A percentile compares a stretch with the other conserved stretches of the same genome.
Evolutionary conservation across 23 tunicate genomes (phyloP).

Genomic region (Botrylloides violaceus): DNA sequence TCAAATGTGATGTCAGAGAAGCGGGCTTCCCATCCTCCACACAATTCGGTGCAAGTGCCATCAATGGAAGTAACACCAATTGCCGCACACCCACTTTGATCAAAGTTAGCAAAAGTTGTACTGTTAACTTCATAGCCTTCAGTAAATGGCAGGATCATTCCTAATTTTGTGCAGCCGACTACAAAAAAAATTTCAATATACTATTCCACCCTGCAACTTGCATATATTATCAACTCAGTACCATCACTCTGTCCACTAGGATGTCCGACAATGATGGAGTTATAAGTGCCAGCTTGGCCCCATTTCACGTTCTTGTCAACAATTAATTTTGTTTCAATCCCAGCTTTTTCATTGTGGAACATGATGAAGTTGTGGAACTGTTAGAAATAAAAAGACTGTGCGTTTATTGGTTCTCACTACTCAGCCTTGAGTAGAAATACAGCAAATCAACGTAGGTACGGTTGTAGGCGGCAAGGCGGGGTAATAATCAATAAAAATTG

Average conservation of each 20-base stretch:
- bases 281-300: constrained; percentile 37
- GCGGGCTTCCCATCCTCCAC: constrained; percentile 61
- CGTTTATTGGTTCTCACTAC: too few relatives aligned
- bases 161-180: constrained; percentile 18
- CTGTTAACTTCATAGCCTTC: constrained; percentile 27
- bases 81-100: constrained; percentile 32
- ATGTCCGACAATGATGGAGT: constrained; percentile 10
- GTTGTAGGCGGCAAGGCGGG: too few relatives aligned
- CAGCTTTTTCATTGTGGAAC: constrained; percentile 74
- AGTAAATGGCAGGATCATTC: constrained; percentile 59
- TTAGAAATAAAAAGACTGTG: neutral
- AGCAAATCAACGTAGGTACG: too few relatives aligned
- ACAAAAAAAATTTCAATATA: neutral
- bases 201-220: too few relatives aligned
- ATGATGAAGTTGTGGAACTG: constrained; percentile 37
- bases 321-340: constrained; percentile 63
- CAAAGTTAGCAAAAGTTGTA: constrained; percentile 31
- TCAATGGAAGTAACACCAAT: constrained; percentile 51
- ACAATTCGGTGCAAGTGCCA: constrained; percentile 51
- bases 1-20: constrained; percentile 5
- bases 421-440: too few relatives aligned
- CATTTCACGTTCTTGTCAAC: constrained; percentile 27
- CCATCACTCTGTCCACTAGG: neutral
- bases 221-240: too few relatives aligned
- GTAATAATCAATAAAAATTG: too few relatives aligned